Evolutionary conservation across 1,140 invertebrate species (phyloP), one percentile per base, ranked within the genome.

Genomic region (Manduca sexta): DNA sequence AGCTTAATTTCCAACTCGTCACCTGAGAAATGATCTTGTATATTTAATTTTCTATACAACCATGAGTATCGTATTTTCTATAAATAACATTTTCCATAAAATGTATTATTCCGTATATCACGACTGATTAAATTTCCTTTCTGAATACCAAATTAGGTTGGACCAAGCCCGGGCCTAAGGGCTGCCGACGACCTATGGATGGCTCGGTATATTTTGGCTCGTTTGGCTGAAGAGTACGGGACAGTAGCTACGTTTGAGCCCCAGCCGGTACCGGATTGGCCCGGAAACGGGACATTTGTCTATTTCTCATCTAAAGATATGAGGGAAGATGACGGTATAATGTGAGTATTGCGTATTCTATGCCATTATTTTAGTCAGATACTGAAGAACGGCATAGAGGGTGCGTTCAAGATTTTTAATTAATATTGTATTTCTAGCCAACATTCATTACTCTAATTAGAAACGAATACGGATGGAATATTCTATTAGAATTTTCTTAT

Each of bases 121-220:
- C 21, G 21, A 8, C 21, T 26, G 21, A 26, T 26, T 26, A 26
- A 26, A 26, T 26, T 26, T 26, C 21, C 21, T 26, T 26, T 8
- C 21, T 26, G 21, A 26, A 26, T 26, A 26, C 29, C 7, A 10
- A 43, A 34, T 21, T 38, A 85, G 90, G 91, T 95, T 5, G 94
- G 94, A 5, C 93, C 95, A 0, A 92, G 90, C 64, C 89, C 92
- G 54, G 96, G 96, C 0, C 96, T 98, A 45, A 83, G 84, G 2
- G 92, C 92, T 58, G 95, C 94, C 2, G 97, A 98, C 64, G 93
- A 98, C 66, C 77, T 98, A 1, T 98, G 97, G 97, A 91, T 98
- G 49, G 91, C 95, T 0, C 88, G 97, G 7, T 97, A 93, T 74
- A 88, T 98, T 12, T 77, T 98, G 1, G 90, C 96, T 50, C 87